A percentile compares a stretch with the other conserved stretches of the same genome.
Evolutionary conservation across 2,888 invertebrate genomes (phyloP).

Genomic region (Cynaeus angustus): DNA sequence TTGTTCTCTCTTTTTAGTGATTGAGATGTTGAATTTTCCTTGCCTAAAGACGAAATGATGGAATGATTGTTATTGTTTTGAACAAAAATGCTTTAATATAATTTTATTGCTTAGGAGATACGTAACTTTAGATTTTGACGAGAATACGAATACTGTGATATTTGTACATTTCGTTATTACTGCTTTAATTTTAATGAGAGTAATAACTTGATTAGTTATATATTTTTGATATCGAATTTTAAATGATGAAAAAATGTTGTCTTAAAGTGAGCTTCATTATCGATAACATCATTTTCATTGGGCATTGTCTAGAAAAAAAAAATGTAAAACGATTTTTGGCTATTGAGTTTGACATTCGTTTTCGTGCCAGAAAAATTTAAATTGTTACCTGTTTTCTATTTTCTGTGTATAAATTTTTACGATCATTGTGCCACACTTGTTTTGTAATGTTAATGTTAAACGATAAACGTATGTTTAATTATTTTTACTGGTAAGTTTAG

Average conservation of each 20-base stretch:
- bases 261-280: constrained; percentile 57
- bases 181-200: constrained; percentile 60
- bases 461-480: constrained; percentile 56
- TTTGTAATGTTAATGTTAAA: constrained; percentile 61
- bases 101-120: constrained; percentile 44
- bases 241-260: constrained; percentile 50
- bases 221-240: constrained; percentile 64
- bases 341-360: constrained; percentile 31
- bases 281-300: constrained; percentile 53
- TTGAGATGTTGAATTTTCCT: constrained; percentile 19
- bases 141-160: constrained; percentile 68
- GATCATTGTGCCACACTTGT: constrained; percentile 59
- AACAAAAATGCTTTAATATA: constrained; percentile 46
- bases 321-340: constrained; percentile 7
- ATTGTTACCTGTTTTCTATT: constrained; percentile 60
- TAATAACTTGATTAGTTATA: constrained; percentile 59
- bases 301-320: constrained; percentile 54
- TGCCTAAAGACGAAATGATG: constrained; percentile 40
- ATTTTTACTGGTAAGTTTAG: constrained; percentile 60
- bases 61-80: constrained; percentile 43
- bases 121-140: constrained; percentile 53
- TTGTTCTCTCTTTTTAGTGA: constrained; percentile 7
- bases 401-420: constrained; percentile 52
- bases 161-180: constrained; percentile 66
- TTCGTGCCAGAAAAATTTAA: constrained; percentile 58